A percentile compares a stretch with the other conserved stretches of the same genome.
These are phyloP conservation scores for Microchirus variegatus DNA, from an alignment of 2,797 vertebrate species.

Conservation along the genomic window DNA sequence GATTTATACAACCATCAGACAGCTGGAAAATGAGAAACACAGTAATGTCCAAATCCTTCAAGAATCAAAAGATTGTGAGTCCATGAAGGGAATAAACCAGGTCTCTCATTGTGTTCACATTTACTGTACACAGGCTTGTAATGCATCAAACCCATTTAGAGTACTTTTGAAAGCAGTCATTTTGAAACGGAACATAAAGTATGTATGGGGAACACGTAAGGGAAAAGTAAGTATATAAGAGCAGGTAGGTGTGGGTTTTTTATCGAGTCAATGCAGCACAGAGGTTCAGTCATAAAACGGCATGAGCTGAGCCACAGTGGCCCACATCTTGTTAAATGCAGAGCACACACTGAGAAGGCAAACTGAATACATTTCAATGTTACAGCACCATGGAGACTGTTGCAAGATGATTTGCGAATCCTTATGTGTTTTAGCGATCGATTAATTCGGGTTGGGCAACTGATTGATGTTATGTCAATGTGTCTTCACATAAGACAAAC, in stretches of 20 bases:
- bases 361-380: neutral
- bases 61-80: neutral
- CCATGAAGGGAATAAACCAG: no score
- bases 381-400: neutral
- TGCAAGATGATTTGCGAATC: no score
- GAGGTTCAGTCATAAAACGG: neutral
- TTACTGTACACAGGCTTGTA: neutral
- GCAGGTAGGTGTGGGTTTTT: neutral
- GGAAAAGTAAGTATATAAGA: neutral
- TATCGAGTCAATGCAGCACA: neutral
- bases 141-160: neutral
- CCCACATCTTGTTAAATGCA: slow-evolving; percentile 1
- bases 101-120: neutral
- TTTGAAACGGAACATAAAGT: neutral
- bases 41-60: slow-evolving; percentile 8
- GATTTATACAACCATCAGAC: slow-evolving; percentile 12
- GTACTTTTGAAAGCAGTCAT: neutral
- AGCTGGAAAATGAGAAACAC: neutral
- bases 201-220: neutral
- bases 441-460: no score
- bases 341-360: neutral
- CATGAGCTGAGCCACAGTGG: neutral
- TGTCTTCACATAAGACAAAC: no score
- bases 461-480: no score
- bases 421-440: no score